Percentiles rank a stretch among this genome's conserved stretches.
These are phyloP conservation scores for Perdita meconis DNA, from an alignment of 2,888 invertebrate species.

Conservation along the genomic window DNA sequence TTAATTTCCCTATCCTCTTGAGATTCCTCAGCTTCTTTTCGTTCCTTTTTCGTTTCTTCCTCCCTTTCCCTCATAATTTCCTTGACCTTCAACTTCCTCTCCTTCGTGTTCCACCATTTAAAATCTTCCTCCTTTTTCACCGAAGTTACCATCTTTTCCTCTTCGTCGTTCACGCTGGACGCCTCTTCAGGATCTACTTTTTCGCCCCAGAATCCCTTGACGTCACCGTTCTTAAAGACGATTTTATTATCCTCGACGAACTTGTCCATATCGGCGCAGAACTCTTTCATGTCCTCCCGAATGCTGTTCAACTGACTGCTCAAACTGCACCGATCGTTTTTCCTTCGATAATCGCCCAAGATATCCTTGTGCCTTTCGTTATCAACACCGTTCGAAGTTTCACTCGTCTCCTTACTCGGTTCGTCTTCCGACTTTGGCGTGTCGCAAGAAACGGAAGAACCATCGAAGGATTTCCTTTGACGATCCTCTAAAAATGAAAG, in stretches of 20 bases:
- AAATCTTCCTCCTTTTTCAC: conserved; percentile 18
- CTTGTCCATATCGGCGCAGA: conserved; percentile 67
- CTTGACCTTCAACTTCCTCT: conserved; percentile 46
- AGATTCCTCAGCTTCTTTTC: not conserved
- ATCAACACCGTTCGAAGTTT: not conserved
- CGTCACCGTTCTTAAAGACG: conserved; percentile 65
- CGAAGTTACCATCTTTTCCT: not conserved
- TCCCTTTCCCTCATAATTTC: conserved; percentile 48
- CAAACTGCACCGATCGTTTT: conserved; percentile 33
- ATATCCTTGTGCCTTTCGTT: conserved; percentile 9
- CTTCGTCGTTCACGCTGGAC: not conserved
- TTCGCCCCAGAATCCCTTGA: conserved; percentile 63
- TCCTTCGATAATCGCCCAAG: conserved; percentile 36
- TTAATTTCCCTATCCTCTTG: conserved; percentile 9
- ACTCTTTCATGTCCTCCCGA: conserved; percentile 72
- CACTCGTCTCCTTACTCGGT: not conserved
- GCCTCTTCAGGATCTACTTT: conserved; percentile 10
- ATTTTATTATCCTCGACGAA: conserved; percentile 72
- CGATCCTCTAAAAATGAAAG: conserved; percentile 17
- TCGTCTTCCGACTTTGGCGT: no score
- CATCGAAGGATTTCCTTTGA: not conserved
- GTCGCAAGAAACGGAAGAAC: conserved; percentile 23
- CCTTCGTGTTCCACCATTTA: conserved; percentile 57
- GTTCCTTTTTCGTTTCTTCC: conserved; percentile 7
- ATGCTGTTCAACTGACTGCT: conserved; percentile 66